Evolutionary conservation across 2,888 invertebrate species (phyloP).

Genomic region (Microplitis manilae): DNA sequence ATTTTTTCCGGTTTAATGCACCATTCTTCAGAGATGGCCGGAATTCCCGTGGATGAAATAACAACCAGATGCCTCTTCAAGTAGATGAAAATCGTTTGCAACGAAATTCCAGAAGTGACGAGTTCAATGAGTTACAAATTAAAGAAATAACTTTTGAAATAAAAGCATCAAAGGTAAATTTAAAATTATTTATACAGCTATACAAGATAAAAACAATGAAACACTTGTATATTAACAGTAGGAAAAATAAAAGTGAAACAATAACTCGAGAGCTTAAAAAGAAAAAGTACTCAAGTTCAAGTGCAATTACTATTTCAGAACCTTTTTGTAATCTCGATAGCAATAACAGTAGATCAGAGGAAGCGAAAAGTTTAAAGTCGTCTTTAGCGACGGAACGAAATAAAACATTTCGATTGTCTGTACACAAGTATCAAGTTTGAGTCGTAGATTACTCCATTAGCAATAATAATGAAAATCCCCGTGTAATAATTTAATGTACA

Average conservation of each 20-base stretch:
- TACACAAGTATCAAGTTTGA: no score
- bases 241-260: neutral
- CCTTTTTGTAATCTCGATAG: neutral
- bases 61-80: constrained; percentile 31
- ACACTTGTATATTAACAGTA: constrained; percentile 9
- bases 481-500: neutral
- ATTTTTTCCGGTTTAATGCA: constrained; percentile 42
- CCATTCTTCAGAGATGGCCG: constrained; percentile 46
- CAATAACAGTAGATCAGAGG: neutral
- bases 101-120: constrained; percentile 19
- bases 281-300: neutral
- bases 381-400: no score
- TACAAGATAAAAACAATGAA: neutral
- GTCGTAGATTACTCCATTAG: no score
- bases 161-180: neutral
- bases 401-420: no score
- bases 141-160: constrained; percentile 3
- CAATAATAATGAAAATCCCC: neutral
- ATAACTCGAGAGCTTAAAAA: neutral
- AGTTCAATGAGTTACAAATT: neutral
- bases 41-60: constrained; percentile 38
- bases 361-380: neutral
- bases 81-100: constrained; percentile 39
- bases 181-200: neutral
- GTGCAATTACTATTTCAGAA: constrained; percentile 3